phyloP scores from a whole-genome alignment of 2,113 vertebrate species.

The Bombycilla garrulus region DNA sequence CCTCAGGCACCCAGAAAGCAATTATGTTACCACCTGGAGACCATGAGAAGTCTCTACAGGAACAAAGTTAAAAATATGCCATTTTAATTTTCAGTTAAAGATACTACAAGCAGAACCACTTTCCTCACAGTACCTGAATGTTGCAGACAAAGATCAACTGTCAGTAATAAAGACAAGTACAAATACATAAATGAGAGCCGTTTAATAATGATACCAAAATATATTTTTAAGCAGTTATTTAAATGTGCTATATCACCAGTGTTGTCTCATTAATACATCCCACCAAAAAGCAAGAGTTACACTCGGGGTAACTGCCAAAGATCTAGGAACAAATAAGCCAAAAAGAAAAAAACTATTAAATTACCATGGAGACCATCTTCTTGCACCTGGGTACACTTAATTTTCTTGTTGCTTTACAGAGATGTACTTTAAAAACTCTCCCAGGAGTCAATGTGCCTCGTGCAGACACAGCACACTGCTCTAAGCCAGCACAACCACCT shows the following conservation, averaged over 20 bases:
- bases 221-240: neutral
- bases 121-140: neutral
- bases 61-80: neutral
- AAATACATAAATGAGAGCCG: neutral
- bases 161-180: neutral
- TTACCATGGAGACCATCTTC: neutral
- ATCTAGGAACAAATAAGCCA: neutral
- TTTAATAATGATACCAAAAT: neutral
- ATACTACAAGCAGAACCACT: neutral
- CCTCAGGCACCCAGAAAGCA: conserved; percentile 98
- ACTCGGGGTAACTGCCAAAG: neutral
- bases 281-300: neutral
- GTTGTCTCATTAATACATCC: neutral
- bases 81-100: neutral
- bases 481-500: neutral
- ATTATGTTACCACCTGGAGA: conserved; percentile 98
- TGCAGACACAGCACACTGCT: neutral
- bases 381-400: neutral
- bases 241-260: fast-evolving
- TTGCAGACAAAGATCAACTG: neutral
- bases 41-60: conserved; percentile 94
- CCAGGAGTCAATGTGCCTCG: neutral
- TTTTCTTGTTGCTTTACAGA: neutral
- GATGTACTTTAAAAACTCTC: neutral
- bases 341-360: neutral